A percentile compares a stretch with the other conserved stretches of the same genome.
These are phyloP conservation scores for western clawed frog (Xenopus tropicalis) DNA, from an alignment of 2,113 vertebrate species.

Conservation along the genomic window UCB_Xtro_10.0 CM004451.2:25213001-25213500, in stretches of 20 bases:
- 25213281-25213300: conserved; percentile 59
- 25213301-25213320: conserved; percentile 54
- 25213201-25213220: no score
- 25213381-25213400: neutral
- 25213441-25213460: neutral
- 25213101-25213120: no score
- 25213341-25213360: conserved; percentile 63
- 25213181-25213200: no score
- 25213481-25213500: neutral
- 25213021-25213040: no score
- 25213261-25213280: conserved; percentile 63
- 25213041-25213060: no score
- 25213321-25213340: conserved; percentile 63
- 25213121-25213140: no score
- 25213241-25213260: conserved; percentile 56
- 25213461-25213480: neutral
- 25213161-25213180: no score
- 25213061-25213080: no score
- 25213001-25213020: no score
- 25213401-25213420: neutral
- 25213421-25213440: neutral
- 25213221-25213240: conserved; percentile 58
- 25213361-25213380: conserved; percentile 59
- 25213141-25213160: no score
- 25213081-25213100: no score